Conservation (phyloP, 2,888 invertebrate species). For the Tupiocoris notatus region DNA sequence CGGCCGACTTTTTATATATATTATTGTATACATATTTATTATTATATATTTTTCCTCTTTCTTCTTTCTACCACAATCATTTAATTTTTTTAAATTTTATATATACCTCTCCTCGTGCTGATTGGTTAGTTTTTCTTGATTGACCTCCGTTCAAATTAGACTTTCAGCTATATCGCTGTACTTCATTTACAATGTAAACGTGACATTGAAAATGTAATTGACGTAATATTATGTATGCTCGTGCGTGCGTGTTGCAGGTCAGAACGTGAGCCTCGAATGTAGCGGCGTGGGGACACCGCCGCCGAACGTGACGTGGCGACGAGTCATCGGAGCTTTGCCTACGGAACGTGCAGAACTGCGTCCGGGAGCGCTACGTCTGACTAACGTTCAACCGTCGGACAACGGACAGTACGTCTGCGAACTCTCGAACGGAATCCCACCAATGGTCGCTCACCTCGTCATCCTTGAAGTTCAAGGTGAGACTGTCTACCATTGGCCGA, state of each 20-base stretch:
- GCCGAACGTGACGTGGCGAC: slow-evolving; percentile 67
- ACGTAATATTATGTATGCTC: not conserved
- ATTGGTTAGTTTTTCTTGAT: too few relatives aligned
- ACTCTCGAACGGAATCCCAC: slow-evolving; percentile 63
- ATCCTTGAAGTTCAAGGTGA: slow-evolving; percentile 55
- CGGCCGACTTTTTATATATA: too few relatives aligned
- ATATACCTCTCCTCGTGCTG: too few relatives aligned
- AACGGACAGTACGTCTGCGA: slow-evolving; percentile 78
- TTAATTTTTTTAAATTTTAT: too few relatives aligned
- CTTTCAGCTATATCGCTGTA: too few relatives aligned
- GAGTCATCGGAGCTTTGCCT: slow-evolving; percentile 60
- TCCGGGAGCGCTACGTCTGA: slow-evolving; percentile 62
- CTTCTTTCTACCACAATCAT: too few relatives aligned
- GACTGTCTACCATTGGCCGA: not conserved
- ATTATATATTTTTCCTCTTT: too few relatives aligned
- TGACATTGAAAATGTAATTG: too few relatives aligned
- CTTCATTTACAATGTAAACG: too few relatives aligned
- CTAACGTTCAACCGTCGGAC: slow-evolving; percentile 62
- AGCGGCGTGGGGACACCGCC: slow-evolving; percentile 68
- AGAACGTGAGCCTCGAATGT: slow-evolving; percentile 69
- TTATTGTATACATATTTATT: too few relatives aligned
- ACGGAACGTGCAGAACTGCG: slow-evolving; percentile 55
- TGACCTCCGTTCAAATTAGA: too few relatives aligned
- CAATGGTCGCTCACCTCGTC: slow-evolving; percentile 58
- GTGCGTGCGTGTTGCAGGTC: slow-evolving; percentile 54